Base-by-base conservation (phyloP, 2,888 invertebrate species). In the Ariolimax columbianus region DNA sequence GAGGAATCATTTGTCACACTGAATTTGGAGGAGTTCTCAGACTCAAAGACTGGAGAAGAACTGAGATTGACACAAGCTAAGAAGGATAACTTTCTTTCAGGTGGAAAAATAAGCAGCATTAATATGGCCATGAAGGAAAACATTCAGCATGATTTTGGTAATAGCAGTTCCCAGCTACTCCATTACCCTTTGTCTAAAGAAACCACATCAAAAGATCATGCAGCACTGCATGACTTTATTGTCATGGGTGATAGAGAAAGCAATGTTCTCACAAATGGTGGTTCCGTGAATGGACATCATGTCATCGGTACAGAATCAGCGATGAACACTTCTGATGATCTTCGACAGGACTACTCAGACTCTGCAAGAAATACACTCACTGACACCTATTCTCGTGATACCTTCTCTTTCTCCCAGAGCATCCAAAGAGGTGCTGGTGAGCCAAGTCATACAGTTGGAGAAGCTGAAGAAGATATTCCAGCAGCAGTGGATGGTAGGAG, bases 31-130 rank as follows among this genome's bases (percentile, higher is more conserved):
- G 86, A 88, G 38, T 77, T 89, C n/a, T 59, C 88, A 1, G 88
- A 89, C 66, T 82, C 86, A 36, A 86, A 86, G 77, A 87, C 85
- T 66, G 89, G 87, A 38, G 84, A 89, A 68, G 86, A 86, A 77
- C 84, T 89, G 51, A 77, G 86, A 40, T 47, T 89, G 1, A 82
- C 77, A 55, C 87, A 89, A 51, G 89, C 89, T 23, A 85, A 86
- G 70, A 78, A 86, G 59, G 82, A 86, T 51, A 85, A 86, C 30
- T 88, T 87, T n/a, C 79, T 89, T 43, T 72, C 88, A 23, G 86
- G 79, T 73, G 86, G 86, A 17, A 97, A 98, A 0, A 96, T 96
- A 94, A 96, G 97, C 33, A 98, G 98, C 14, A 96, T 97, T 94
- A 95, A 98, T 87, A 94, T 98, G 87, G 97, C 98, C 92, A 95